These are phyloP conservation scores for Hemibagrus wyckioides DNA, from an alignment of 2,113 vertebrate genomes.

Conservation along the genomic window DNA sequence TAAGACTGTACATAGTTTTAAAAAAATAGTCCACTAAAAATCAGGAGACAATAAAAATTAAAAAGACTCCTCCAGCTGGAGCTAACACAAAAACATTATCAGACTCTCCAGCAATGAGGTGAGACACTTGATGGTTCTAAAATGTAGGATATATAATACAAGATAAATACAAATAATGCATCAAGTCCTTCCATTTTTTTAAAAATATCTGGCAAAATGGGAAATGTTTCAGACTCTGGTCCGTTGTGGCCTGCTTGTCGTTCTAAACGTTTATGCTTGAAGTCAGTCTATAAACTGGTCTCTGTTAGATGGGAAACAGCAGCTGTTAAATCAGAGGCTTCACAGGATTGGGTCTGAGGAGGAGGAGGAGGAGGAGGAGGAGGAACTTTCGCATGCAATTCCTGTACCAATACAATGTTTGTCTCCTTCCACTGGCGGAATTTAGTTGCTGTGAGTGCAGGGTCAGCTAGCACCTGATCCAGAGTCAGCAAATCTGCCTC, in stretches of 20 bases:
- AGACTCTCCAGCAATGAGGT: background rate
- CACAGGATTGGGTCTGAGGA: slow-evolving; percentile 59
- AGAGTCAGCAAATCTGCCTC: slow-evolving; percentile 88
- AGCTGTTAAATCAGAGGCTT: slow-evolving; percentile 50
- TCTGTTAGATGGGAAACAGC: slow-evolving; percentile 60
- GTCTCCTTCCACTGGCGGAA: slow-evolving; percentile 90
- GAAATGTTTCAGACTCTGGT: background rate
- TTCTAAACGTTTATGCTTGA: background rate
- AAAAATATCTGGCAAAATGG: background rate
- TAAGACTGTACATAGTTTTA: slow-evolving; percentile 32
- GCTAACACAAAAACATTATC: background rate
- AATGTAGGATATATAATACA: slow-evolving; percentile 7
- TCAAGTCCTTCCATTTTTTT: slow-evolving; percentile 5
- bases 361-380: slow-evolving; percentile 60
- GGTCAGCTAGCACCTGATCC: slow-evolving; percentile 84
- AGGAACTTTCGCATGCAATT: slow-evolving; percentile 74
- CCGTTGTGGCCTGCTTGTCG: background rate
- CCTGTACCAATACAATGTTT: slow-evolving; percentile 84
- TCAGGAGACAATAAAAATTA: background rate
- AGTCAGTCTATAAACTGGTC: slow-evolving; percentile 66
- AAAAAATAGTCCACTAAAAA: slow-evolving; percentile 13
- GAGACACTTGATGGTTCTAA: slow-evolving; percentile 14
- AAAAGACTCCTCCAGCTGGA: background rate
- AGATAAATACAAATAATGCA: slow-evolving; percentile 2
- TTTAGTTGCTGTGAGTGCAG: slow-evolving; percentile 79